phyloP scores from a whole-genome alignment of 2,888 invertebrate genomes.

The Athalia rosae region DNA sequence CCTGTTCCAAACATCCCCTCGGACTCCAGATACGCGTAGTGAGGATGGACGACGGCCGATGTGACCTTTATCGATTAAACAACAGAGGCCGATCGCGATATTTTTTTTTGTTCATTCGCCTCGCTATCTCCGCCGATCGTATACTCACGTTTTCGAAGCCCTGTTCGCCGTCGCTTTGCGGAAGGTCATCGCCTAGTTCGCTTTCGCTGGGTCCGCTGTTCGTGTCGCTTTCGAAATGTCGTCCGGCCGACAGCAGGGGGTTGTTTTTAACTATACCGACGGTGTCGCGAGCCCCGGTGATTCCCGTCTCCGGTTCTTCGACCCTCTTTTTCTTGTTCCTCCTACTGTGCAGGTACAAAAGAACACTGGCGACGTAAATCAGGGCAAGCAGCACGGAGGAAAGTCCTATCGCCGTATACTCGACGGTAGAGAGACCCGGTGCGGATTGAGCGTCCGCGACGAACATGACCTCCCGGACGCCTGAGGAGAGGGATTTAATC shows the following conservation, averaged over 20 bases:
- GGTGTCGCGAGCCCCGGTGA: conserved; percentile 74
- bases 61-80: conserved; percentile 75
- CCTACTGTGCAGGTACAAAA: conserved; percentile 86
- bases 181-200: conserved; percentile 65
- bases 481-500: conserved; percentile 73
- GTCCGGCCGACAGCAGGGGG: conserved; percentile 79
- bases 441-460: conserved; percentile 76
- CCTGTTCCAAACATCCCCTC: conserved; percentile 70
- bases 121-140: neutral
- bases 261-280: conserved; percentile 87
- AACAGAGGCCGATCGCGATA: conserved; percentile 67
- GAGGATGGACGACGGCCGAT: conserved; percentile 84
- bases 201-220: conserved; percentile 65
- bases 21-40: conserved; percentile 63
- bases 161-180: conserved; percentile 63
- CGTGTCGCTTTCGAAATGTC: conserved; percentile 76
- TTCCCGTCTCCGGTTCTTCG: conserved; percentile 67
- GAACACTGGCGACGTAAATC: conserved; percentile 90
- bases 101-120: conserved; percentile 73
- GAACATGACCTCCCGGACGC: conserved; percentile 88
- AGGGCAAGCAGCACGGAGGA: conserved; percentile 90
- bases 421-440: conserved; percentile 82
- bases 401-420: conserved; percentile 89
- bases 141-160: conserved; percentile 65
- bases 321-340: conserved; percentile 75